A percentile compares a stretch with the other conserved stretches of the same genome.
These are phyloP conservation scores for Macrosoma leucophasiata DNA, from an alignment of 2,888 invertebrate species.

Conservation along the genomic window DNA sequence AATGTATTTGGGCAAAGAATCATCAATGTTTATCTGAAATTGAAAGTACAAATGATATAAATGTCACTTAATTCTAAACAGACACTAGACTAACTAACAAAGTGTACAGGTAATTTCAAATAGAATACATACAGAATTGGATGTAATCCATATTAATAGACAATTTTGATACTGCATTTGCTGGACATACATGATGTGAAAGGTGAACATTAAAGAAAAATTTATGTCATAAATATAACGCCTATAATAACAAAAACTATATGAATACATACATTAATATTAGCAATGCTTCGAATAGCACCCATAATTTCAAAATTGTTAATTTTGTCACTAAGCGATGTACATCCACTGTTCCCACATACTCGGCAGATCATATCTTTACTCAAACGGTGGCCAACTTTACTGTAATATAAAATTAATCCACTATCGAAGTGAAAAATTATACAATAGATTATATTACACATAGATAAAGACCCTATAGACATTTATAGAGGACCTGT, in stretches of 20 bases:
- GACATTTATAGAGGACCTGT: no score
- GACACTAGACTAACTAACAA: no score
- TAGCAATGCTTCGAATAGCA: conserved; percentile 49
- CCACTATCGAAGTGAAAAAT: conserved; percentile 10
- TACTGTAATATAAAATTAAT: conserved; percentile 40
- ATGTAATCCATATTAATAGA: no score
- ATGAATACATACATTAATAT: not conserved
- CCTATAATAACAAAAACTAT: not conserved
- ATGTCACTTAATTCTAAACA: conserved; percentile 2
- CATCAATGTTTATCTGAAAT: conserved; percentile 55
- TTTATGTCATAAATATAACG: no score
- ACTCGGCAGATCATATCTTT: conserved; percentile 61
- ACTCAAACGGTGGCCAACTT: conserved; percentile 38
- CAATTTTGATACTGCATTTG: no score
- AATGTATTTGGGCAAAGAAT: conserved; percentile 63
- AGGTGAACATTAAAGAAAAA: no score
- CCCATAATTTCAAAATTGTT: conserved; percentile 54
- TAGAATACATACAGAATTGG: no score
- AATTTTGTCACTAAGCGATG: conserved; percentile 51
- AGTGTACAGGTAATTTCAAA: no score
- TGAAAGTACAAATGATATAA: conserved; percentile 1
- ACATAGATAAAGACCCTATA: no score
- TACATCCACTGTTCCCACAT: conserved; percentile 55
- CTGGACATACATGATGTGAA: no score
- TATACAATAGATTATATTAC: conserved; percentile 16